phyloP scores from a whole-genome alignment of 2,113 vertebrate species.

The Lycocorax pyrrhopterus region DNA sequence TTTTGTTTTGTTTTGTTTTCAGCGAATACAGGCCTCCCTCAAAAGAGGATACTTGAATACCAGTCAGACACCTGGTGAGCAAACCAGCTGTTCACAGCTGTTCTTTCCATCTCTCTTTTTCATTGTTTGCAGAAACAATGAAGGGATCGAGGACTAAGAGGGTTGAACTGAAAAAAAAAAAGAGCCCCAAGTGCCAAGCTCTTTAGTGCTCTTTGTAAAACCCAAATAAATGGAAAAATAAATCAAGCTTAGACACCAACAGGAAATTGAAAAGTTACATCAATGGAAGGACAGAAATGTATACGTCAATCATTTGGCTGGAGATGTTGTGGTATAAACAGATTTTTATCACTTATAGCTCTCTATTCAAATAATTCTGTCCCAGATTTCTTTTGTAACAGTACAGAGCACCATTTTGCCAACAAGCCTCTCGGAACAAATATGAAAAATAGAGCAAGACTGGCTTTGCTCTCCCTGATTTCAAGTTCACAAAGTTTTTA shows the following conservation, averaged over 20 bases:
- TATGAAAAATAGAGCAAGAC: neutral
- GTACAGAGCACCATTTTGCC: neutral
- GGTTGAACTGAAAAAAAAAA: slow-evolving; percentile 23
- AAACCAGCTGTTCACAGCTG: slow-evolving; percentile 42
- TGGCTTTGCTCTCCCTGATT: neutral
- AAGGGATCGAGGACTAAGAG: slow-evolving; percentile 52
- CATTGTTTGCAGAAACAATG: slow-evolving; percentile 67
- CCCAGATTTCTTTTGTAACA: slow-evolving; percentile 22
- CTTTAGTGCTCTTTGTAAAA: slow-evolving; percentile 53
- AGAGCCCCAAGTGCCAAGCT: slow-evolving; percentile 49
- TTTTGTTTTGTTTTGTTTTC: neutral
- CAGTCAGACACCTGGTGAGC: slow-evolving; percentile 30
- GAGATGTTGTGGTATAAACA: slow-evolving; percentile 46
- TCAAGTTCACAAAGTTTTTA: neutral
- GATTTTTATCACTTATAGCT: slow-evolving; percentile 61
- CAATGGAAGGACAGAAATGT: slow-evolving; percentile 54
- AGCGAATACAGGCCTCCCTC: neutral
- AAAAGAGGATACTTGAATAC: slow-evolving; percentile 3
- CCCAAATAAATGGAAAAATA: slow-evolving; percentile 70
- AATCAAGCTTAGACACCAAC: slow-evolving; percentile 65
- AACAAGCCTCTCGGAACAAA: neutral
- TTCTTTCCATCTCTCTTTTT: slow-evolving; percentile 57
- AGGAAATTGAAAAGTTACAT: slow-evolving; percentile 71
- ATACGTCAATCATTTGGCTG: slow-evolving; percentile 68
- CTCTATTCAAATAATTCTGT: slow-evolving; percentile 22